Base-by-base conservation (phyloP, 2,888 invertebrate genomes). In the Sisyra nigra region DNA sequence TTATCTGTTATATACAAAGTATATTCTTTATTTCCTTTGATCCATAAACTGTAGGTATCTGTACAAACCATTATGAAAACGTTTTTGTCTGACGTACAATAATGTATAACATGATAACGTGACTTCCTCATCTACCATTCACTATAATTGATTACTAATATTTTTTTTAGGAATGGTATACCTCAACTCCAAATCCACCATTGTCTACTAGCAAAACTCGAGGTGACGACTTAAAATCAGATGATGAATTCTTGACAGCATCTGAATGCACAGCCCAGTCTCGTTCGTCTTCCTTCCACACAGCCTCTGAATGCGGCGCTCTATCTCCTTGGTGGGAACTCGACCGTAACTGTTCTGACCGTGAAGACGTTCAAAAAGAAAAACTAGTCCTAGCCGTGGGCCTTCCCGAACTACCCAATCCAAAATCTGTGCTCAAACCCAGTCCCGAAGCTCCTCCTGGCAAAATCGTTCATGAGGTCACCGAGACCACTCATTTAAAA, bases 201-300 rank as follows among this genome's bases (percentile, higher is more conserved):
- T 37, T 47, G 6, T 41, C 39, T 30, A 42, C 33, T 19, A 10
- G 39, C 30, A 52, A 51, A 19, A 50, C 43, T 40, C 51, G 52
- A 45, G 48, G 54, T 3, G 74, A 74, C 45, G 75, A 75, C 48
- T 53, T 62, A 29, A 66, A 61, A 51, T 62, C 66, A 2, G 73
- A 73, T 45, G 76, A 76, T 47, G 74, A 74, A 46, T 79, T 78
- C 57, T 67, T 71, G 29, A 78, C 79, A 2, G 78, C 78, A 10
- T 79, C 79, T 1, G 79, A 80, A 52, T 74, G 74, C 52, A 76
- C 78, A 36, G 68, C 72, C 4, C 76, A 76, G 19, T 78, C 78
- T 5, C 64, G 76, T 44, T 76, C 76, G 19, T 77, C 75, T 14
- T 78, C 78, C 2, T 78, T 76, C 58, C 75, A 76, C 53, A 77